Evolutionary conservation across 2,888 invertebrate genomes (phyloP).

Genomic region (Folsomia manolachei): DNA sequence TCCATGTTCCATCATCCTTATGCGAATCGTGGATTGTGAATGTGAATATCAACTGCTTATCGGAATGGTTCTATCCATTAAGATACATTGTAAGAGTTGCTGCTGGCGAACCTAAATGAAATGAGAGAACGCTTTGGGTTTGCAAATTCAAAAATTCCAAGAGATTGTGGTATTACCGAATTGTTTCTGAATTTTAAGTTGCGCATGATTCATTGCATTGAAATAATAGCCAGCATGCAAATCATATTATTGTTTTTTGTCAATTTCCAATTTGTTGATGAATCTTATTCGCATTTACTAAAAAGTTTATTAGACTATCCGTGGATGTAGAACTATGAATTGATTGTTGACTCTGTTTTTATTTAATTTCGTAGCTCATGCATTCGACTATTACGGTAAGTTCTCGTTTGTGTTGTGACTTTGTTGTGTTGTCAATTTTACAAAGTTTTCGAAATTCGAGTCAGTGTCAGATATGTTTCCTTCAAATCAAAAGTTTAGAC

Average conservation of each 20-base stretch:
- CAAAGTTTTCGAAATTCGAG: no score
- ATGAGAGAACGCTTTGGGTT: conserved; percentile 44
- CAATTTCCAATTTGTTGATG: no score
- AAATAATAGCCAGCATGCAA: neutral
- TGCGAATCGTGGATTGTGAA: neutral
- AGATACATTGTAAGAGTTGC: neutral
- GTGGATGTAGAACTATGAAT: neutral
- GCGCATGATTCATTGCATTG: neutral
- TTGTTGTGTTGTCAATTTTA: no score
- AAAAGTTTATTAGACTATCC: conserved; percentile 51
- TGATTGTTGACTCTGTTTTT: conserved; percentile 51
- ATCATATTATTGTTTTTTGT: conserved; percentile 13
- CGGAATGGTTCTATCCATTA: neutral
- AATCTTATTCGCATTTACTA: conserved; percentile 18
- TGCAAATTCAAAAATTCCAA: conserved; percentile 32
- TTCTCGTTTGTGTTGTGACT: conserved; percentile 60
- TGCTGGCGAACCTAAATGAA: neutral
- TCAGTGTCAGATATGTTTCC: no score
- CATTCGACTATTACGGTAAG: conserved; percentile 99
- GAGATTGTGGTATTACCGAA: neutral
- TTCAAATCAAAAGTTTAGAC: no score
- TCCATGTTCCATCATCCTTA: neutral
- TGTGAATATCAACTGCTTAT: neutral
- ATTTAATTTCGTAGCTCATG: conserved; percentile 70
- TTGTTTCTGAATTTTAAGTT: neutral